phyloP scores from a whole-genome alignment of 1,140 invertebrate species.

The Aphaenogaster ashmeadi region DNA sequence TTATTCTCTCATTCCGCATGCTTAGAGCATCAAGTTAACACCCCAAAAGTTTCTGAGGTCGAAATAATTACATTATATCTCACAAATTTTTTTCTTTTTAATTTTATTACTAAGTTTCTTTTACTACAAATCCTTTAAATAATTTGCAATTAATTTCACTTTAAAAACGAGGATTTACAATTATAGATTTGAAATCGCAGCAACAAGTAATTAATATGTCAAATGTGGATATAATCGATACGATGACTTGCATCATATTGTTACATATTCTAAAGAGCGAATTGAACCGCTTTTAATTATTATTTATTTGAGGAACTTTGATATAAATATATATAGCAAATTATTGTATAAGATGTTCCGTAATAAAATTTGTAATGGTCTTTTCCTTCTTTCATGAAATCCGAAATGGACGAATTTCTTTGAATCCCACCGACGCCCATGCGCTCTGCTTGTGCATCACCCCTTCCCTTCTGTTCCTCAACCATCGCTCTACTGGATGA shows the following conservation, averaged over 20 bases:
- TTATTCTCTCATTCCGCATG: constrained; percentile 1
- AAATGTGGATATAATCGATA: neutral
- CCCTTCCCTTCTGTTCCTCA: neutral
- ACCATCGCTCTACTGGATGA: constrained; percentile 20
- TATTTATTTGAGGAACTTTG: constrained; percentile 5
- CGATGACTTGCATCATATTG: neutral
- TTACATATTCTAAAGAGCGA: neutral
- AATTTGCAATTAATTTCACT: neutral
- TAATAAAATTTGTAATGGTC: constrained; percentile 25
- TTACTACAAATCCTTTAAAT: neutral
- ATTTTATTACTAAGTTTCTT: neutral
- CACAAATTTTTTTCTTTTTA: neutral
- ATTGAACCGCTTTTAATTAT: neutral
- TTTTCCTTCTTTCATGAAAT: neutral
- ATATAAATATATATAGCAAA: neutral
- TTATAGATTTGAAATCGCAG: neutral
- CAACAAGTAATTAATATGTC: neutral
- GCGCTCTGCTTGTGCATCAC: constrained; percentile 14
- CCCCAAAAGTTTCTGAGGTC: neutral
- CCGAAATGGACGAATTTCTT: neutral
- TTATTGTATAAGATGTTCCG: neutral
- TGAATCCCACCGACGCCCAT: constrained; percentile 14
- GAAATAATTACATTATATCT: neutral
- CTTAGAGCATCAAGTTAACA: neutral
- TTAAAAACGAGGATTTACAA: neutral